Conservation (phyloP, 92 coral and sea anemone species). For the Umimayanthus kanabou region DNA sequence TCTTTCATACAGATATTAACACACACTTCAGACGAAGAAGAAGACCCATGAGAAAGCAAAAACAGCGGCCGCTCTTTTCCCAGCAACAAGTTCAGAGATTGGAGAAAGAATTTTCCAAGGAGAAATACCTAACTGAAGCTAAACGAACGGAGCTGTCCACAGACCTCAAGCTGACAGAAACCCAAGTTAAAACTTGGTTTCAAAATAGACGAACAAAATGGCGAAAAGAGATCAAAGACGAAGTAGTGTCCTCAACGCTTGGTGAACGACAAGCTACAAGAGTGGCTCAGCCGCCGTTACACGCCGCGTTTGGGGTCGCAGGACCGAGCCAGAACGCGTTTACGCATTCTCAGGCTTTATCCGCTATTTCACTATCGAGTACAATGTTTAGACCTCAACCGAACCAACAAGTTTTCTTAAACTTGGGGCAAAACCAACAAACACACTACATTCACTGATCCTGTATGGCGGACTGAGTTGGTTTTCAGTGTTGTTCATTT, state of each 20-base stretch:
- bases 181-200: constrained; percentile 65
- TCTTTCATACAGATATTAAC: constrained; percentile 33
- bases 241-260: constrained; percentile 40
- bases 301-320: constrained; percentile 12
- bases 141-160: constrained; percentile 56
- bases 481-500: background rate
- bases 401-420: constrained; percentile 20
- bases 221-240: constrained; percentile 58
- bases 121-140: constrained; percentile 54
- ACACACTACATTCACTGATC: constrained; percentile 31
- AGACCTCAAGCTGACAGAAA: constrained; percentile 58
- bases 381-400: constrained; percentile 39
- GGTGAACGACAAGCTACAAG: constrained; percentile 38
- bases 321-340: constrained; percentile 3
- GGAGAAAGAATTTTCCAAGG: constrained; percentile 57
- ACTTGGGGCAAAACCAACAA: constrained; percentile 30
- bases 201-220: constrained; percentile 66
- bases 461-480: background rate
- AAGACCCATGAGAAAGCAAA: constrained; percentile 56
- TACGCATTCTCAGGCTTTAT: constrained; percentile 29
- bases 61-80: constrained; percentile 58
- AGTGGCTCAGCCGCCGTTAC: background rate
- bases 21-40: constrained; percentile 46
- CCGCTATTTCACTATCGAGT: constrained; percentile 32
- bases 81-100: constrained; percentile 59